A percentile compares a stretch with the other conserved stretches of the same genome.
Evolutionary conservation across 30 jellyfish, hydroid and myxozoan species (phyloP).

Genomic region (Morbakka virulenta): DNA sequence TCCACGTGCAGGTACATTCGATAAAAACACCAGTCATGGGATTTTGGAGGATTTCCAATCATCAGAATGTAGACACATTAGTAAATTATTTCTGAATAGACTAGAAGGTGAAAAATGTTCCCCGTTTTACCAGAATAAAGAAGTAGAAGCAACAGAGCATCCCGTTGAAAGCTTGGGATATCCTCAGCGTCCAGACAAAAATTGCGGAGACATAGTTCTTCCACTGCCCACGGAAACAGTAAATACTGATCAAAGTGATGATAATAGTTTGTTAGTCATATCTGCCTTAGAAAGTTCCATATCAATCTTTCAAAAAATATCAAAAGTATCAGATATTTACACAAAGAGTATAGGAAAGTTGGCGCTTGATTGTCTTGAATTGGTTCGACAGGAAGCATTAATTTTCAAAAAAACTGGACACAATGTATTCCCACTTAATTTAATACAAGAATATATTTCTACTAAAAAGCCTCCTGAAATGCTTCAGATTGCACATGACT

Average conservation of each 20-base stretch:
- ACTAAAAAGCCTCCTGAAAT: not conserved
- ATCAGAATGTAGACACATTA: not conserved
- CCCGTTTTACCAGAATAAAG: too few species aligned
- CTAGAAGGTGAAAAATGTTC: too few species aligned
- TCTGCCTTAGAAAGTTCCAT: not conserved
- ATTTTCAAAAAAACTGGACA: not conserved
- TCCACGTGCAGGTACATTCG: not conserved
- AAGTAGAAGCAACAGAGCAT: not conserved
- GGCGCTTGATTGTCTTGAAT: not conserved
- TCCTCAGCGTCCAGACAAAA: too few species aligned
- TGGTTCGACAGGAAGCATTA: not conserved
- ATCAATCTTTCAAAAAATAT: not conserved
- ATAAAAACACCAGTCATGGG: not conserved
- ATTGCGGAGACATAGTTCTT: too few species aligned
- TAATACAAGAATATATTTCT: not conserved
- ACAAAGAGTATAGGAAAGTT: not conserved
- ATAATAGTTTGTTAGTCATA: too few species aligned
- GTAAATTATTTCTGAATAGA: not conserved
- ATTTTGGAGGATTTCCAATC: not conserved
- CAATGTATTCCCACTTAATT: not conserved
- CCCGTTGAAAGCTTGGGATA: not conserved
- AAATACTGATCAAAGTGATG: not conserved
- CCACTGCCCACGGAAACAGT: too few species aligned
- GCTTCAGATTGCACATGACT: not conserved
- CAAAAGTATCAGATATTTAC: not conserved